Percentiles rank a stretch among this genome's conserved stretches.
These are phyloP conservation scores for Sclerodermus sp. DNA, from an alignment of 2,888 invertebrate genomes.

Conservation along the genomic window DNA sequence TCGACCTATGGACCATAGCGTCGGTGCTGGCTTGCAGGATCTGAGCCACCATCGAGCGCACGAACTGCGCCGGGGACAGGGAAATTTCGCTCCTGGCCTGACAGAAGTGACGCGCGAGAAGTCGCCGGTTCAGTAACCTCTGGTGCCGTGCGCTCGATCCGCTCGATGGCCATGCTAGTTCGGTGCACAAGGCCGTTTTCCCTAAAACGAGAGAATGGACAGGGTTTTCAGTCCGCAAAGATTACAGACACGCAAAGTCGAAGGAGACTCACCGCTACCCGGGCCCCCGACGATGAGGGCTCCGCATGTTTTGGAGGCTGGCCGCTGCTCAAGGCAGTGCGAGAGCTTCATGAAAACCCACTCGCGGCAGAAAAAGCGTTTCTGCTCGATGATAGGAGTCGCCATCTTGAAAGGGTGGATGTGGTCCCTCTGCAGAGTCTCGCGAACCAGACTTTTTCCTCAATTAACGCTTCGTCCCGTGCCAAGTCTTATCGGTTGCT, in stretches of 20 bases:
- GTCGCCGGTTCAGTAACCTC: conserved; percentile 72
- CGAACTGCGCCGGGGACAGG: conserved; percentile 81
- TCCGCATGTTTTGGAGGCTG: conserved; percentile 83
- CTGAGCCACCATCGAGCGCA: conserved; percentile 82
- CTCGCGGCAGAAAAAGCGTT: conserved; percentile 86
- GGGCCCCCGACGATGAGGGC: conserved; percentile 88
- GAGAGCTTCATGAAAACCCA: conserved; percentile 95
- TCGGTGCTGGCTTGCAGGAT: conserved; percentile 65
- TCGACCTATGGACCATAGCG: conserved; percentile 39
- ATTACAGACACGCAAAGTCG: too few relatives aligned
- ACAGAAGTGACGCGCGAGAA: conserved; percentile 86
- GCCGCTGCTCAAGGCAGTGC: conserved; percentile 87
- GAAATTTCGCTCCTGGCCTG: conserved; percentile 85
- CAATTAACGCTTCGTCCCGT: conserved; percentile 6
- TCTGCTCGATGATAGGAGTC: conserved; percentile 62
- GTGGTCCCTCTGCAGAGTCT: too few relatives aligned
- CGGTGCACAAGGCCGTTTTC: conserved; percentile 83
- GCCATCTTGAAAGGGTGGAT: too few relatives aligned
- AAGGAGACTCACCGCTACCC: conserved; percentile 74
- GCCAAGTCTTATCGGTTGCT: conserved; percentile 9
- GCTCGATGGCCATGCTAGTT: conserved; percentile 72
- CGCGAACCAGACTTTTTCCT: conserved; percentile 3
- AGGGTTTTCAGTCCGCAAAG: too few relatives aligned
- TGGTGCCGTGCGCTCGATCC: conserved; percentile 72
- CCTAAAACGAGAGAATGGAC: too few relatives aligned